phyloP scores from a whole-genome alignment of 2,113 vertebrate species.

The Pogona vitticeps region DNA sequence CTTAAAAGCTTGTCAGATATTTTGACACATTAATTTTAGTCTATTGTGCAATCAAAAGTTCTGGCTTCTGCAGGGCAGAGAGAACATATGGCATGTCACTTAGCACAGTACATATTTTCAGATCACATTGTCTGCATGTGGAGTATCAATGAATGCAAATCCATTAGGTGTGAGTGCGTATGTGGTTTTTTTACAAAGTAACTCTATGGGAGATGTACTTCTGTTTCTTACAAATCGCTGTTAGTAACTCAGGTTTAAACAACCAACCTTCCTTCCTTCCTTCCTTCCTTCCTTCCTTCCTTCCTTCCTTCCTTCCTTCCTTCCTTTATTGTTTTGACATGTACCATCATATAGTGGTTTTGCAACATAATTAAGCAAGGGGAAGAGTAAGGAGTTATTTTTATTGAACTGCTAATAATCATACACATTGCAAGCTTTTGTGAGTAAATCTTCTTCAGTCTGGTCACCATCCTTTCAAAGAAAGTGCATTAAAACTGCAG shows the following conservation, averaged over 20 bases:
- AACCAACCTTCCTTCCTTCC: not conserved
- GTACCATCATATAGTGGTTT: too few relatives aligned
- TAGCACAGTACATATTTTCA: constrained; percentile 68
- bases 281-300: not conserved
- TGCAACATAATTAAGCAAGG: too few relatives aligned
- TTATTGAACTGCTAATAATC: too few relatives aligned
- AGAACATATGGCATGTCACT: constrained; percentile 68
- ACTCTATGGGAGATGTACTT: not conserved
- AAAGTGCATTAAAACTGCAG: too few relatives aligned
- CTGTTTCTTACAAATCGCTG: not conserved
- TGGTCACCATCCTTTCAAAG: too few relatives aligned
- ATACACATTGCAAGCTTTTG: too few relatives aligned
- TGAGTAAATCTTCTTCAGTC: too few relatives aligned
- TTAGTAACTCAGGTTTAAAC: not conserved
- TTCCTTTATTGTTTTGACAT: too few relatives aligned
- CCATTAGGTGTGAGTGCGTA: not conserved
- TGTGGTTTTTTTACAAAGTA: constrained; percentile 18
- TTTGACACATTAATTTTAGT: constrained; percentile 71
- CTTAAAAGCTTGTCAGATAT: constrained; percentile 73
- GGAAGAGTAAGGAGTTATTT: too few relatives aligned
- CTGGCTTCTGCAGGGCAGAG: constrained; percentile 52
- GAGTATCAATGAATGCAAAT: constrained; percentile 58
- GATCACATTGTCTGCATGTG: constrained; percentile 49
- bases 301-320: too few relatives aligned
- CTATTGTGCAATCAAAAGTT: constrained; percentile 64